A percentile compares a stretch with the other conserved stretches of the same genome.
Conservation (phyloP, 2,113 vertebrate genomes). For the Pardalotus punctatus region DNA sequence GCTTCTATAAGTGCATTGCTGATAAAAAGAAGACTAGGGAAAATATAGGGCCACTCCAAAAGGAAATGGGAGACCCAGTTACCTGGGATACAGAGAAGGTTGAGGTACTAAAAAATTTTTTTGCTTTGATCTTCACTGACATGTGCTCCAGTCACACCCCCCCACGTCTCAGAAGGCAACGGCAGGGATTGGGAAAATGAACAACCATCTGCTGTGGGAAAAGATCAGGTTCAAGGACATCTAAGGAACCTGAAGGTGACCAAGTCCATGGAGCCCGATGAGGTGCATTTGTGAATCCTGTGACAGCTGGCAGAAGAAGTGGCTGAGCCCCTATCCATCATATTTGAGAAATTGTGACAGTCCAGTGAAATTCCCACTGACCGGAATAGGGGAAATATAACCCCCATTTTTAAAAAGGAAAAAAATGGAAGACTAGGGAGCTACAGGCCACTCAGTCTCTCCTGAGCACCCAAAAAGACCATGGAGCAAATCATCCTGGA, state of each 20-base stretch:
- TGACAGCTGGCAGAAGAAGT: background rate
- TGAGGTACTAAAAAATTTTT: background rate
- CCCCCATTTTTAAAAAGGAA: background rate
- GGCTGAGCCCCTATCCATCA: background rate
- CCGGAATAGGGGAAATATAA: background rate
- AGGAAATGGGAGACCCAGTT: background rate
- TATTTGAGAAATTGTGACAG: background rate
- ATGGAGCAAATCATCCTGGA: background rate
- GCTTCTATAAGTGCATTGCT: accelerated
- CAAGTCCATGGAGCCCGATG: background rate
- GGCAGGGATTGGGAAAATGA: background rate
- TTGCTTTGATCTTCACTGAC: background rate
- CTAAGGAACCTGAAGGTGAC: background rate
- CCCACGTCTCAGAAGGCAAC: background rate
- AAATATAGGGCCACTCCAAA: background rate
- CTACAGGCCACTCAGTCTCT: background rate
- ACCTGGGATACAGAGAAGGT: background rate
- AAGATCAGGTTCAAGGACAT: background rate
- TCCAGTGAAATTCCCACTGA: background rate
- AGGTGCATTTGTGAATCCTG: background rate
- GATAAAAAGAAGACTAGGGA: background rate
- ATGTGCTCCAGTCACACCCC: background rate
- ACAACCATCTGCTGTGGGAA: background rate
- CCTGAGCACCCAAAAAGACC: background rate
- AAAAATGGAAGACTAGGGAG: too few relatives aligned